These are phyloP conservation scores for Lucinisca nassula DNA, from an alignment of 2,888 invertebrate species.

Conservation along the genomic window DNA sequence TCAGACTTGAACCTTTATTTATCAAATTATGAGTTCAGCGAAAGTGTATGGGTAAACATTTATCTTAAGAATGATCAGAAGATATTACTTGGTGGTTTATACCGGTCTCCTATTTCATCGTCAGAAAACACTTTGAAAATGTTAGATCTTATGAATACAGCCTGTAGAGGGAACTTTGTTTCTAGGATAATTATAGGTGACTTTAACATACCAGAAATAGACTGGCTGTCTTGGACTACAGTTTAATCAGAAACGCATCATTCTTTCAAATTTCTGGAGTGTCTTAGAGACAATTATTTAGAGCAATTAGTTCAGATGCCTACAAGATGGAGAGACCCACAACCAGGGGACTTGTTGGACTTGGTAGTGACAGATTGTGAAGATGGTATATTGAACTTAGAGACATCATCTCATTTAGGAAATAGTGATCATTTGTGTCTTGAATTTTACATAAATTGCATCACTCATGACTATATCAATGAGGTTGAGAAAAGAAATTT, in stretches of 20 bases:
- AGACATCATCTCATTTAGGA: not conserved
- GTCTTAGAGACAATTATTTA: not conserved
- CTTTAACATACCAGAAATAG: not conserved
- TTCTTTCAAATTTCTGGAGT: not conserved
- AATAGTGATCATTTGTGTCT: not conserved
- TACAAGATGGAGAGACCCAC: not conserved
- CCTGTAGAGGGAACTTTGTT: too few relatives aligned
- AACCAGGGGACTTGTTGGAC: not conserved
- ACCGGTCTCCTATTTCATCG: not conserved
- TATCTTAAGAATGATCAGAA: not conserved
- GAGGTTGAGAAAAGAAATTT: not conserved
- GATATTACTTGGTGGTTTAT: not conserved
- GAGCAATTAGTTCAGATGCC: not conserved
- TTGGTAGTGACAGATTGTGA: not conserved
- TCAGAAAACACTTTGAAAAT: not conserved
- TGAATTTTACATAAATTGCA: not conserved
- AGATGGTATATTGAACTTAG: not conserved
- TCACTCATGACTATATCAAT: not conserved
- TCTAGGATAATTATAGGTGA: not conserved
- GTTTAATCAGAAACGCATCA: not conserved
- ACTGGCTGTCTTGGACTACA: not conserved
- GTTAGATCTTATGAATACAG: too few relatives aligned
- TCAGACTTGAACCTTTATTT: not conserved
- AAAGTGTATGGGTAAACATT: not conserved
- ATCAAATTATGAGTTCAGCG: not conserved